Conservation (phyloP, 2,797 vertebrate genomes). For the Tauraco hartlaubi region DNA sequence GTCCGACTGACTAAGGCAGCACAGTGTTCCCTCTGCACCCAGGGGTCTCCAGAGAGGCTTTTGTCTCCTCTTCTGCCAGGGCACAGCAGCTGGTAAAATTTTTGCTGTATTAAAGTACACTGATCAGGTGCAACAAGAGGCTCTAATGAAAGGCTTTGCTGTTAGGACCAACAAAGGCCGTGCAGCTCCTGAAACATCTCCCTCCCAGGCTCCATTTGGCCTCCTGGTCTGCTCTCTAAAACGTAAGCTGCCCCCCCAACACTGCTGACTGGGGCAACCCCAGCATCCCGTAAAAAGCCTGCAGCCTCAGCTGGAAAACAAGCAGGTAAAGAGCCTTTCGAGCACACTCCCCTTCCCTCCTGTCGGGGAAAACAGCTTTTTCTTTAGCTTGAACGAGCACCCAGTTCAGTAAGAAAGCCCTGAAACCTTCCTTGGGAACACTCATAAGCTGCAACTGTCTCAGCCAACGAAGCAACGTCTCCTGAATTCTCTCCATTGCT, state of each 20-base stretch:
- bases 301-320: background rate
- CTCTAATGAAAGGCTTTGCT: background rate
- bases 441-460: background rate
- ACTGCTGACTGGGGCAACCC: background rate
- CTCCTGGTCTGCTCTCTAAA: background rate
- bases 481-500: background rate
- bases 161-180: background rate
- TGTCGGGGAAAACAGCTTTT: background rate
- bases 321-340: background rate
- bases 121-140: background rate
- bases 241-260: background rate
- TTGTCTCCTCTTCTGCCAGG: background rate
- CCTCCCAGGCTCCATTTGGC: rapidly evolving
- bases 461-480: background rate
- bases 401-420: background rate
- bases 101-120: background rate
- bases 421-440: rapidly evolving
- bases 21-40: rapidly evolving
- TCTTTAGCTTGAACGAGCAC: background rate
- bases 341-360: background rate
- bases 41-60: background rate
- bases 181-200: rapidly evolving
- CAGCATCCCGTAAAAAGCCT: background rate
- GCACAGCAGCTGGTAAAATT: rapidly evolving
- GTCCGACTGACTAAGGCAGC: background rate